A percentile compares a stretch with the other conserved stretches of the same genome.
Conservation (phyloP, 2,888 invertebrate genomes). For the Argynnis bischoffii region DNA sequence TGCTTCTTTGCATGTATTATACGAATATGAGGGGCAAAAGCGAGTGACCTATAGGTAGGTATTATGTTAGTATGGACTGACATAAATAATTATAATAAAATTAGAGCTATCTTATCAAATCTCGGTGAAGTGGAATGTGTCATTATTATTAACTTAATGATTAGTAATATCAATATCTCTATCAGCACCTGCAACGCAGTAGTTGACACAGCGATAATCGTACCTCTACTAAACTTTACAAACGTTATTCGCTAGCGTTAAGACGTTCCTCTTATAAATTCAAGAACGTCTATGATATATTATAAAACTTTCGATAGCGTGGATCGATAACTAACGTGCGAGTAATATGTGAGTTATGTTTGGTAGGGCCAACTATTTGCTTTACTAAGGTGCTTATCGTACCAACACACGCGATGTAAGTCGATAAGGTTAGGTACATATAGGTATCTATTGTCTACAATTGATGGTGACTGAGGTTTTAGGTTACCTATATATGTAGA, state of each 20-base stretch:
- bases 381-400: constrained; percentile 13
- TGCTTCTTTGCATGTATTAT: too few relatives aligned
- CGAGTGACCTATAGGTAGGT: too few relatives aligned
- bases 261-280: too few relatives aligned
- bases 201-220: constrained; percentile 23
- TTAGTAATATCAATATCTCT: constrained; percentile 17
- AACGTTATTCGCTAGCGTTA: not conserved
- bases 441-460: constrained; percentile 2
- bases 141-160: constrained; percentile 17
- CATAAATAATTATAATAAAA: not conserved
- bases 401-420: constrained; percentile 16
- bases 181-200: constrained; percentile 25
- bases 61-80: too few relatives aligned
- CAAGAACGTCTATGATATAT: too few relatives aligned
- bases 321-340: too few relatives aligned
- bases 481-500: not conserved
- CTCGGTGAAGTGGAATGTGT: constrained; percentile 1
- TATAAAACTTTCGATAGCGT: too few relatives aligned
- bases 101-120: not conserved
- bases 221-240: not conserved
- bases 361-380: constrained; percentile 6
- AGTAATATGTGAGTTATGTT: not conserved
- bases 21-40: too few relatives aligned
- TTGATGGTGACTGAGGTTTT: constrained; percentile 4
- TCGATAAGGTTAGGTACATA: constrained; percentile 10